These are phyloP conservation scores for Stomatorhinus walkeri DNA, from an alignment of 2,797 vertebrate species.

Conservation along the genomic window DNA sequence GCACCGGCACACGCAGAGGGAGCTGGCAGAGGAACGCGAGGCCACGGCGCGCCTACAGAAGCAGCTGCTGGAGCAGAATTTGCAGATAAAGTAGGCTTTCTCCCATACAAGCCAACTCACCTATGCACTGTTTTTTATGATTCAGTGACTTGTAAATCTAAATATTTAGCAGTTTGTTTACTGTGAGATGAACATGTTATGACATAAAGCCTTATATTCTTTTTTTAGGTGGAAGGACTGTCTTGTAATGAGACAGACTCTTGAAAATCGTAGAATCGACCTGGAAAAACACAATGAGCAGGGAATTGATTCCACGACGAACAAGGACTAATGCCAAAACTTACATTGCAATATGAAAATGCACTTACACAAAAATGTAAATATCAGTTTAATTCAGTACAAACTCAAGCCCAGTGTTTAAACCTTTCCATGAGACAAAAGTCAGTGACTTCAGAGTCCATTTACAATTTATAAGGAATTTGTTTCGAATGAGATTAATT, in stretches of 20 bases:
- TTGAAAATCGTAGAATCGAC: slow-evolving; percentile 57
- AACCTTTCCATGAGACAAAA: not conserved
- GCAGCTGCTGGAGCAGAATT: slow-evolving; percentile 59
- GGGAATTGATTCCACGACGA: not conserved
- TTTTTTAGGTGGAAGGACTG: slow-evolving; percentile 56
- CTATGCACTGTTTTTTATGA: not conserved
- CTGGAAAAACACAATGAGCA: slow-evolving; percentile 52
- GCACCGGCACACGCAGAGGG: slow-evolving; percentile 56
- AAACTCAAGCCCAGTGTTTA: not conserved
- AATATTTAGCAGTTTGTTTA: not conserved
- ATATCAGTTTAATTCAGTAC: not conserved
- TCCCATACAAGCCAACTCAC: not conserved
- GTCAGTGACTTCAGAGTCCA: not conserved
- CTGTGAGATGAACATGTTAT: not conserved
- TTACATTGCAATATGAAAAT: not conserved
- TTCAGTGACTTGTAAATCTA: not conserved
- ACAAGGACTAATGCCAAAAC: not conserved
- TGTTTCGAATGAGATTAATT: not conserved
- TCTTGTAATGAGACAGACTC: slow-evolving; percentile 52
- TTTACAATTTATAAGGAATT: not conserved
- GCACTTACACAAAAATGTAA: not conserved
- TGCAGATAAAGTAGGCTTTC: slow-evolving; percentile 54
- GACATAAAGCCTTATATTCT: not conserved
- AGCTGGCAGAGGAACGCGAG: slow-evolving; percentile 65
- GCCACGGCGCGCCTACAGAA: slow-evolving; percentile 52